A percentile compares a stretch with the other conserved stretches of the same genome.
Conservation (phyloP, 2,888 invertebrate genomes). For the Loripinus fragilis region DNA sequence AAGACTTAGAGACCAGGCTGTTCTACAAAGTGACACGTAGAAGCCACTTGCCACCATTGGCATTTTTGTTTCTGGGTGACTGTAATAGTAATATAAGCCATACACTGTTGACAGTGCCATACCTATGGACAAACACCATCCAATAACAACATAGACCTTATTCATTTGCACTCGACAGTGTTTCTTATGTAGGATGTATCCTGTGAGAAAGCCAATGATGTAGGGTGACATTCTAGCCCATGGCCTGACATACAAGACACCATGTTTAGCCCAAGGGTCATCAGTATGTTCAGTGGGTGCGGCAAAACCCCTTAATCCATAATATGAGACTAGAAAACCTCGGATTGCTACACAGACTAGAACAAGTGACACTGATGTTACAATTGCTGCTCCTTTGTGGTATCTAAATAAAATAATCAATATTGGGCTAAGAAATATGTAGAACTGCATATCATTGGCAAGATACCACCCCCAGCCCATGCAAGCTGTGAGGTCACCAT, state of each 20-base stretch:
- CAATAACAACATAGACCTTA: slow-evolving; percentile 51
- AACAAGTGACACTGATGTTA: neutral
- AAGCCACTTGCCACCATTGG: slow-evolving; percentile 65
- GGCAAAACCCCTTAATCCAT: neutral
- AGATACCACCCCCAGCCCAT: neutral
- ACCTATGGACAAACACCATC: slow-evolving; percentile 73
- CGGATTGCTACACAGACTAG: neutral
- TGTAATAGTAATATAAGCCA: slow-evolving; percentile 72
- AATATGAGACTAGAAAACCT: neutral
- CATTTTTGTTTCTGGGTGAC: slow-evolving; percentile 62
- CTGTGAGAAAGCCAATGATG: slow-evolving; percentile 82
- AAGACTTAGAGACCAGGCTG: slow-evolving; percentile 84
- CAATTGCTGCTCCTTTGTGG: neutral
- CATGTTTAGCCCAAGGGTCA: slow-evolving; percentile 3
- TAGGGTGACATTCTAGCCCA: slow-evolving; percentile 83
- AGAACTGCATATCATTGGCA: neutral
- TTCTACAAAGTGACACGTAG: slow-evolving; percentile 83
- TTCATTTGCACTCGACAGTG: slow-evolving; percentile 60
- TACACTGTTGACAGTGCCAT: slow-evolving; percentile 72
- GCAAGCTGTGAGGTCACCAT: slow-evolving; percentile 29
- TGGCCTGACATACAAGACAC: slow-evolving; percentile 80
- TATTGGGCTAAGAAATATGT: neutral
- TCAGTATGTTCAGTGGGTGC: neutral
- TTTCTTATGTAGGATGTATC: slow-evolving; percentile 77
- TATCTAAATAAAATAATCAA: neutral